phyloP scores from a whole-genome alignment of 2,797 vertebrate genomes.

The Loris lydekkerianus region DNA sequence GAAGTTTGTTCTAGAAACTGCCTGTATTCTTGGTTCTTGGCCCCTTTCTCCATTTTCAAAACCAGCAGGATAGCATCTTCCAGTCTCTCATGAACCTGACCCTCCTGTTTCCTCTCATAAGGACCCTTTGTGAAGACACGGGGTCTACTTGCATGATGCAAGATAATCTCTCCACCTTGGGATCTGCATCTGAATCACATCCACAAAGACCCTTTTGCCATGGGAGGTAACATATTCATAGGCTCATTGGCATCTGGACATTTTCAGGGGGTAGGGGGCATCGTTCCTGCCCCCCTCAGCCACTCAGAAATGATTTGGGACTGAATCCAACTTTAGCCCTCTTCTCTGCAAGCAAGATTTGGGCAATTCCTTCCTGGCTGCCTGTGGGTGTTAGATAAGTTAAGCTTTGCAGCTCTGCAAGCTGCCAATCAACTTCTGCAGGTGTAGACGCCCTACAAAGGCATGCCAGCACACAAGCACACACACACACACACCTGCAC shows the following conservation, averaged over 20 bases:
- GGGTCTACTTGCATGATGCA: background rate
- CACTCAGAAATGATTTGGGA: background rate
- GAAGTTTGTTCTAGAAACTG: background rate
- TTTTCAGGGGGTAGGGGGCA: background rate
- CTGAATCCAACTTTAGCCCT: background rate
- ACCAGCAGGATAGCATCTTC: background rate
- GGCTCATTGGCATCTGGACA: background rate
- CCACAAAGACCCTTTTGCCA: background rate
- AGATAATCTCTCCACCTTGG: background rate
- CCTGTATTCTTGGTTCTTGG: background rate
- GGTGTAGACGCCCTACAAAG: background rate
- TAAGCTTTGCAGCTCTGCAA: background rate
- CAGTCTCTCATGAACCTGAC: background rate
- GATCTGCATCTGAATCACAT: background rate
- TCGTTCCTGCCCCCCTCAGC: background rate
- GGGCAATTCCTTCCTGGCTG: background rate
- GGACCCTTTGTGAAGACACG: too few species aligned
- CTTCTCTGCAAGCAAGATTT: background rate
- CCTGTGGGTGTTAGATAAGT: background rate
- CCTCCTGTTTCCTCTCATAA: background rate
- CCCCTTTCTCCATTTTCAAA: background rate
- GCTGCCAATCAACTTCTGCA: background rate
- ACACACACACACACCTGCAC: background rate
- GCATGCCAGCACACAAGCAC: fast-evolving
- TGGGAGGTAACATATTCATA: fast-evolving